Base-by-base conservation (phyloP, 2,113 vertebrate genomes). In the Rhodinocichla rosea region DNA sequence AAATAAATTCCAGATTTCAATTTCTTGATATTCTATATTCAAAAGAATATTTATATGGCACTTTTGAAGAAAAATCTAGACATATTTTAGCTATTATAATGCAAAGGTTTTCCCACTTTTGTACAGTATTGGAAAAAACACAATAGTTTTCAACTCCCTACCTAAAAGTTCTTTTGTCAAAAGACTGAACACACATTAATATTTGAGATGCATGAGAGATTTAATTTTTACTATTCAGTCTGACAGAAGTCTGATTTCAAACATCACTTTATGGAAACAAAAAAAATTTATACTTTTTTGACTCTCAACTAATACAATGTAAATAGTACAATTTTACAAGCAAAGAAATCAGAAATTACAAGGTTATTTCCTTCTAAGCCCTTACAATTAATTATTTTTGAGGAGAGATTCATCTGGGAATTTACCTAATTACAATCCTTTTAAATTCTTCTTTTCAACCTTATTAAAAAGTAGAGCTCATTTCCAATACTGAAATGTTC, bases 371-470 rank as follows among this genome's bases (percentile, higher is more conserved):
- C 26, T 92, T 56, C 49, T 47, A 50, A 47, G 26, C 76, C 23
- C 19, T 83, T 86, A 76, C 24, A 94, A 69, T 77, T 88, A 76
- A 94, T 73, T 92, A 57, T 79, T 94, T 93, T 92, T 90, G 18
- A 88, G 37, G 15, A 65, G 16, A 90, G 6, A 73, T 1, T 92
- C 55, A 81, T 65, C 28, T 91, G 50, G 64, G 60, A 89, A 9
- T 77, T 89, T 74, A 35, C 17, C 7, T 78, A 87, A 74, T 74
- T 78, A 81, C 44, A 93, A 94, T 69, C 12, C 16, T 76, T 56
- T 56, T 26, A 69, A 84, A 62, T 28, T 52, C n/a, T 83, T 33
- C 19, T 69, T 77, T 39, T 52, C 71, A 80, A 71, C 4, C 23
- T 86, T 64, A 67, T 49, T 70, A 88, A 90, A 77, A 75, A n/a